These are phyloP conservation scores for Poeciliopsis prolifica DNA, from an alignment of 2,113 vertebrate genomes.

Conservation along the genomic window DNA sequence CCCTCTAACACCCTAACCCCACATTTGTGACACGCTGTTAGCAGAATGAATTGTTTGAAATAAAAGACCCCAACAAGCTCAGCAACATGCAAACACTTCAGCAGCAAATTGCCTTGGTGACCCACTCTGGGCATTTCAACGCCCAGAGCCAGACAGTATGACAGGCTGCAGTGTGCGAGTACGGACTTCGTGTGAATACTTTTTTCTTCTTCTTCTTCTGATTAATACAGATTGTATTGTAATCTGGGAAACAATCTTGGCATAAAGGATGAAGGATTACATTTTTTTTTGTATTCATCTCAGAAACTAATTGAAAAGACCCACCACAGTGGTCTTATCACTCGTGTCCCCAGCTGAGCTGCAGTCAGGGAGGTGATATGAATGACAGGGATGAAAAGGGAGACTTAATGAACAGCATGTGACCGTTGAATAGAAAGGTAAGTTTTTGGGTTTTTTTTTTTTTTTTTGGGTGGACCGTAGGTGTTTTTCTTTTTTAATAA, in stretches of 20 bases:
- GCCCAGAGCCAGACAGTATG: constrained; percentile 53
- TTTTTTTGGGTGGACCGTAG: constrained; percentile 22
- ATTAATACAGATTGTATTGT: constrained; percentile 71
- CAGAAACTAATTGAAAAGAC: constrained; percentile 76
- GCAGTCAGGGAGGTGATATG: constrained; percentile 64
- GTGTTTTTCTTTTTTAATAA: constrained; percentile 64
- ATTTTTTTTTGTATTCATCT: constrained; percentile 62
- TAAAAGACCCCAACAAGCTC: constrained; percentile 32
- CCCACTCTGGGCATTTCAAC: constrained; percentile 44
- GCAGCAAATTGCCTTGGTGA: constrained; percentile 59
- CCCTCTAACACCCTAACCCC: no score
- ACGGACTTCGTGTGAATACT: constrained; percentile 64
- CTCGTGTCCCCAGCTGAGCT: constrained; percentile 66
- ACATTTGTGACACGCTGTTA: background rate
- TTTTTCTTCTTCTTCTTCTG: constrained; percentile 35
- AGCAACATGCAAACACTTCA: constrained; percentile 42
- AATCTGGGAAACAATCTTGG: constrained; percentile 73
- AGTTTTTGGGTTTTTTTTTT: constrained; percentile 19
- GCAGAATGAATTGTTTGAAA: constrained; percentile 35
- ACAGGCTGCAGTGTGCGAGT: constrained; percentile 61
- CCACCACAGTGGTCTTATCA: constrained; percentile 67
- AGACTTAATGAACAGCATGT: constrained; percentile 72
- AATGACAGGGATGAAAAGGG: constrained; percentile 58
- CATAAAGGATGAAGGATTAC: constrained; percentile 75
- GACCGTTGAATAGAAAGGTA: constrained; percentile 67